Percentiles rank a stretch among this genome's conserved stretches.
phyloP scores from a whole-genome alignment of 2,113 vertebrate genomes.

The Sorex fumeus region DNA sequence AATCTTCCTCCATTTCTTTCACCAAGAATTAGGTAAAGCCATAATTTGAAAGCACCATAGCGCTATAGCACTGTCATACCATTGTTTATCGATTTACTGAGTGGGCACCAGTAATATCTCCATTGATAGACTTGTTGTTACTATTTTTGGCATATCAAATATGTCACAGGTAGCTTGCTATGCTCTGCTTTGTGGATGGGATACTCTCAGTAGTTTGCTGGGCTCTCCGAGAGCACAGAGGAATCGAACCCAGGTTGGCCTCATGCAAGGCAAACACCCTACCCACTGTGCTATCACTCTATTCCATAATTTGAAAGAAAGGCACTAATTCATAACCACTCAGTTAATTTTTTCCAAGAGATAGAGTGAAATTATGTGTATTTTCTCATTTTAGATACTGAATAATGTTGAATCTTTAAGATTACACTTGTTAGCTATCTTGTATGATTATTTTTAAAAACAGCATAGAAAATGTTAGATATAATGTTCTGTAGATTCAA shows the following conservation, averaged over 20 bases:
- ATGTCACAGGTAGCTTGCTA: no score
- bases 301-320: conserved; percentile 65
- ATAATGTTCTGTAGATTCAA: neutral
- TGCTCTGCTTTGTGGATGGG: no score
- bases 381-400: conserved; percentile 34
- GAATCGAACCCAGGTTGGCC: no score
- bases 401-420: conserved; percentile 47
- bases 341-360: conserved; percentile 19
- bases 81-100: no score
- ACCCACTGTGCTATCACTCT: no score
- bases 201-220: no score
- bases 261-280: no score
- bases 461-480: conserved; percentile 30
- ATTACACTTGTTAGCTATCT: conserved; percentile 4
- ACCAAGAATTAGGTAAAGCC: conserved; percentile 48
- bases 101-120: no score
- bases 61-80: no score
- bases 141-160: no score
- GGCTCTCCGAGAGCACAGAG: no score
- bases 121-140: no score
- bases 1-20: conserved; percentile 46
- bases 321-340: conserved; percentile 9
- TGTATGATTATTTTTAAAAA: conserved; percentile 27
- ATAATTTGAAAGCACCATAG: conserved; percentile 73
- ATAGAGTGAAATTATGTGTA: conserved; percentile 38